These are phyloP conservation scores for Tipula vernalis DNA, from an alignment of 2,888 invertebrate species.

Conservation along the genomic window DNA sequence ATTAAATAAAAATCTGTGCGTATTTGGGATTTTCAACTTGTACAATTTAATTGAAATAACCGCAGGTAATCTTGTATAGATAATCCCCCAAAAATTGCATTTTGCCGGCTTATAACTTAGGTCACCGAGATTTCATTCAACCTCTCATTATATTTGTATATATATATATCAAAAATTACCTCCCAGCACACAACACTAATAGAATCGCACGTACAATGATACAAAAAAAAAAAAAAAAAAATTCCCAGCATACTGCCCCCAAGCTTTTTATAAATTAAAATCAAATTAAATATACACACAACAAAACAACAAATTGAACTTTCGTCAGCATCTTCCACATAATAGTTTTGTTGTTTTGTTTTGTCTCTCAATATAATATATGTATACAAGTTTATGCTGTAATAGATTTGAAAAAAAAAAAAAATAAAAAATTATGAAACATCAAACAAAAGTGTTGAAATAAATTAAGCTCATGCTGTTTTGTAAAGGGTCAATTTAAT, in stretches of 20 bases:
- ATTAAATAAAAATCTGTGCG: neutral
- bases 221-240: neutral
- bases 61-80: neutral
- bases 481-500: neutral
- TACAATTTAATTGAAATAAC: neutral
- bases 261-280: conserved; percentile 4
- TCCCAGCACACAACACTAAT: neutral
- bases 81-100: neutral
- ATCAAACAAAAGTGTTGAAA: neutral
- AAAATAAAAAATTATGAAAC: neutral
- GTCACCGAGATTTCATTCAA: neutral
- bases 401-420: neutral
- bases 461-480: neutral
- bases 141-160: neutral
- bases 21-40: neutral
- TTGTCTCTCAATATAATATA: neutral
- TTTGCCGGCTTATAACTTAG: neutral
- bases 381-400: neutral
- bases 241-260: neutral
- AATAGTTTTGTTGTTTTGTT: neutral
- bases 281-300: neutral
- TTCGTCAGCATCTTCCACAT: neutral
- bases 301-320: neutral
- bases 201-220: neutral
- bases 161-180: neutral